Conservation (phyloP, 2,888 invertebrate species). For the Leucoptera coffeella region DNA sequence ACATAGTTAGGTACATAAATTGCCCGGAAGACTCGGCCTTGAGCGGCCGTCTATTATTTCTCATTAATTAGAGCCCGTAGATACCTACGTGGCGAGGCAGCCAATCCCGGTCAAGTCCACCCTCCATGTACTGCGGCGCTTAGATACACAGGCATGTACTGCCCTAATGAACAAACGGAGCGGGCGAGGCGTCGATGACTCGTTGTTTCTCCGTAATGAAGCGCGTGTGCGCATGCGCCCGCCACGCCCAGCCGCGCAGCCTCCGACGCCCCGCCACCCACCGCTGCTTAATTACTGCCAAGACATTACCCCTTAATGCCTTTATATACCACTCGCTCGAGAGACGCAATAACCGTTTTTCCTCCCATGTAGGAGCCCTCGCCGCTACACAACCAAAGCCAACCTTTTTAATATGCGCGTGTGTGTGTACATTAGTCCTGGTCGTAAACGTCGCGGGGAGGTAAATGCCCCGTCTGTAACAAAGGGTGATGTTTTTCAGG, state of each 20-base stretch:
- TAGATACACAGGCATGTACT: constrained; percentile 3
- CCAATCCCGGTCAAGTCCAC: constrained; percentile 8
- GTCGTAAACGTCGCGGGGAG: too few relatives aligned
- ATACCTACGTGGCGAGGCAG: constrained; percentile 9
- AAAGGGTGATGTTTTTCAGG: constrained; percentile 12
- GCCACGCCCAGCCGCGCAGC: constrained; percentile 45
- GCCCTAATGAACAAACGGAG: constrained; percentile 35
- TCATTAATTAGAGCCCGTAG: background rate
- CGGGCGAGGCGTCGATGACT: constrained; percentile 41
- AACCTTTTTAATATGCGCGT: constrained; percentile 2
- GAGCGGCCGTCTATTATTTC: too few relatives aligned
- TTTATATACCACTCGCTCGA: too few relatives aligned
- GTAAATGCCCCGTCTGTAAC: constrained; percentile 40
- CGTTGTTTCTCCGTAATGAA: constrained; percentile 39
- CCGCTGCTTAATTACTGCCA: constrained; percentile 38
- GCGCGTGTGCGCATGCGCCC: constrained; percentile 34
- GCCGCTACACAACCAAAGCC: constrained; percentile 1
- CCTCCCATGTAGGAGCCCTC: constrained; percentile 5
- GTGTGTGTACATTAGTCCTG: too few relatives aligned
- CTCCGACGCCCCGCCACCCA: constrained; percentile 18
- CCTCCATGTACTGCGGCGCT: constrained; percentile 2
- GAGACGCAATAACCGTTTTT: too few relatives aligned
- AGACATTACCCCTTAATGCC: constrained; percentile 46
- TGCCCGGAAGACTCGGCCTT: too few relatives aligned
- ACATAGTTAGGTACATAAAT: too few relatives aligned